Conservation (phyloP, 2,797 vertebrate species). For the Heterohyrax brucei region DNA sequence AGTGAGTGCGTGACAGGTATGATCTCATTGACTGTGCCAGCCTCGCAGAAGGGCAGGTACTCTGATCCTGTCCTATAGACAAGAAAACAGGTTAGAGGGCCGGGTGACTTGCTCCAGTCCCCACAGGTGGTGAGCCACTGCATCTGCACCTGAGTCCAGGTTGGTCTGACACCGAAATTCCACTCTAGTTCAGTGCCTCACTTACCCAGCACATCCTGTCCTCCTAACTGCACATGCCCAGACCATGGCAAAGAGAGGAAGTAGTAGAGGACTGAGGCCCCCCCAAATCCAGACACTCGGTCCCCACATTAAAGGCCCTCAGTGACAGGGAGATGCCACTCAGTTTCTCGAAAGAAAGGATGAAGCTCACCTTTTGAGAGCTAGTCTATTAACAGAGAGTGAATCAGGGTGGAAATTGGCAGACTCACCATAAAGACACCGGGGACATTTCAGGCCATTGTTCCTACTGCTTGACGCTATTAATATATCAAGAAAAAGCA, state of each 20-base stretch:
- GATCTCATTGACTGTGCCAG: not conserved
- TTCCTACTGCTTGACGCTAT: not conserved
- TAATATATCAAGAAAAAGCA: not conserved
- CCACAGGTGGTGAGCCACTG: not conserved
- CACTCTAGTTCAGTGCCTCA: not conserved
- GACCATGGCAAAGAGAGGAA: not conserved
- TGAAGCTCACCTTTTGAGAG: not conserved
- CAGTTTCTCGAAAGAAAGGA: not conserved
- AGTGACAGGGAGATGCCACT: not conserved
- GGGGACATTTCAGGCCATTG: not conserved
- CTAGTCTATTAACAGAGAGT: not conserved
- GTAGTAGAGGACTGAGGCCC: not conserved
- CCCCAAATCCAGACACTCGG: not conserved
- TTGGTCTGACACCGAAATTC: not conserved
- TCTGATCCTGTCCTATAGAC: not conserved
- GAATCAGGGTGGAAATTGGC: not conserved
- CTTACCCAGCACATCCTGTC: not conserved
- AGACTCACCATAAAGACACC: not conserved
- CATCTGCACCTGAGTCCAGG: not conserved
- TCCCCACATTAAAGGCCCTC: not conserved
- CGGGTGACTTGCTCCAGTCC: not conserved
- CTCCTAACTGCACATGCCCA: not conserved
- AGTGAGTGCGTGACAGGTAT: rapidly evolving
- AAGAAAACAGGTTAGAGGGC: not conserved
- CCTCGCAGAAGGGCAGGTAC: not conserved